These are phyloP conservation scores for Lemur catta DNA, from an alignment of 2,797 vertebrate species.

Conservation along the genomic window DNA sequence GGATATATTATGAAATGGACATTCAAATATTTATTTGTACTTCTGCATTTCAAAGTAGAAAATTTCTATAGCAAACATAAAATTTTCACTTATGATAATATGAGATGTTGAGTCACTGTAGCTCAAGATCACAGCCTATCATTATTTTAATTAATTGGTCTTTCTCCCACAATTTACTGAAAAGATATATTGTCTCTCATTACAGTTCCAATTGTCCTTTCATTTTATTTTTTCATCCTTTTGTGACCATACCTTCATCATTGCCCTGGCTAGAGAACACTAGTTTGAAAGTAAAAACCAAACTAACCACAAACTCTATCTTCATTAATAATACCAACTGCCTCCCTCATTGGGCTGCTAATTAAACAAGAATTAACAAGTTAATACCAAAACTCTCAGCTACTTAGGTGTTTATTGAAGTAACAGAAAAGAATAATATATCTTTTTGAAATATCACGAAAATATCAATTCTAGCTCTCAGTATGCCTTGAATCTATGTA, in stretches of 20 bases:
- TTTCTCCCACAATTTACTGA: slow-evolving; percentile 23
- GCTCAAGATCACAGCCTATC: neutral
- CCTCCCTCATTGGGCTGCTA: neutral
- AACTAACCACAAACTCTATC: neutral
- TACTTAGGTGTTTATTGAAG: neutral
- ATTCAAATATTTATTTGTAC: neutral
- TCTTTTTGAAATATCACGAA: slow-evolving; percentile 18
- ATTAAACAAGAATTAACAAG: slow-evolving; percentile 46
- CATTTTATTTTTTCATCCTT: neutral
- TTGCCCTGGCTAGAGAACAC: neutral
- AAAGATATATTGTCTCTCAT: neutral
- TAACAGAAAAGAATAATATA: neutral
- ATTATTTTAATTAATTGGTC: neutral
- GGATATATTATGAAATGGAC: slow-evolving; percentile 6
- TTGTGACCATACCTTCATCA: neutral
- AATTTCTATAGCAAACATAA: neutral
- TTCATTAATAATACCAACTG: neutral
- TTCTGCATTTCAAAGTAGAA: neutral
- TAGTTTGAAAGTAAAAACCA: slow-evolving; percentile 41
- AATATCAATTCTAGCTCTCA: neutral
- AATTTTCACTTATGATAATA: neutral
- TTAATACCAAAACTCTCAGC: neutral
- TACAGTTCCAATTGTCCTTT: neutral
- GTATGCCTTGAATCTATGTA: neutral
- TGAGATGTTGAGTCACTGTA: neutral